These are phyloP conservation scores for Cettia cetti DNA, from an alignment of 2,113 vertebrate genomes.

Conservation along the genomic window DNA sequence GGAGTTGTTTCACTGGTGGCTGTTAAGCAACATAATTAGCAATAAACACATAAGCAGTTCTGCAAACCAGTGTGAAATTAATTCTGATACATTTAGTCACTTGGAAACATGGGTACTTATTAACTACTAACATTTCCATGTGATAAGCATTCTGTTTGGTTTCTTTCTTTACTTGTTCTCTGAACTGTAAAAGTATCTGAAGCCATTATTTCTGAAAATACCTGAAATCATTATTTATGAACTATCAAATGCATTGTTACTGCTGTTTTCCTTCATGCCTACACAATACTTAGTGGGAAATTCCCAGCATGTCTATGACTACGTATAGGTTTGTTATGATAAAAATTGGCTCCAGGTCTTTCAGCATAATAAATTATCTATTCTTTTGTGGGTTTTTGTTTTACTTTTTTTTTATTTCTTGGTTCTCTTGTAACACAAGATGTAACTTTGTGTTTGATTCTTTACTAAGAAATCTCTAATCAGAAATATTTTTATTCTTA, in stretches of 20 bases:
- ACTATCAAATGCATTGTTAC: slow-evolving; percentile 4
- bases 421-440: not conserved
- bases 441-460: not conserved
- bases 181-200: slow-evolving; percentile 53
- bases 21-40: slow-evolving; percentile 21
- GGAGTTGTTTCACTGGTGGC: not conserved
- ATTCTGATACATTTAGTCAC: slow-evolving; percentile 24
- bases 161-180: slow-evolving; percentile 51
- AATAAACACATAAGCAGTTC: not conserved
- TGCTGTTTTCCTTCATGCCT: slow-evolving; percentile 7
- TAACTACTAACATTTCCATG: slow-evolving; percentile 45
- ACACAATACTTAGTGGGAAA: slow-evolving; percentile 20
- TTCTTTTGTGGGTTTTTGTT: not conserved
- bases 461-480: not conserved
- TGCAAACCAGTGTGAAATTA: slow-evolving; percentile 7
- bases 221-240: slow-evolving; percentile 46
- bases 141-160: slow-evolving; percentile 18
- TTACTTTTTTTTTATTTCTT: not conserved
- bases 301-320: slow-evolving; percentile 10
- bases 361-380: not conserved
- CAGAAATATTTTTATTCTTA: not conserved
- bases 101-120: slow-evolving; percentile 50
- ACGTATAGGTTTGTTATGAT: not conserved
- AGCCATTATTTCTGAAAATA: slow-evolving; percentile 47
- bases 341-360: not conserved